Evolutionary conservation across 2,797 vertebrate genomes (phyloP).

Genomic region (Rachycentron canadum): DNA sequence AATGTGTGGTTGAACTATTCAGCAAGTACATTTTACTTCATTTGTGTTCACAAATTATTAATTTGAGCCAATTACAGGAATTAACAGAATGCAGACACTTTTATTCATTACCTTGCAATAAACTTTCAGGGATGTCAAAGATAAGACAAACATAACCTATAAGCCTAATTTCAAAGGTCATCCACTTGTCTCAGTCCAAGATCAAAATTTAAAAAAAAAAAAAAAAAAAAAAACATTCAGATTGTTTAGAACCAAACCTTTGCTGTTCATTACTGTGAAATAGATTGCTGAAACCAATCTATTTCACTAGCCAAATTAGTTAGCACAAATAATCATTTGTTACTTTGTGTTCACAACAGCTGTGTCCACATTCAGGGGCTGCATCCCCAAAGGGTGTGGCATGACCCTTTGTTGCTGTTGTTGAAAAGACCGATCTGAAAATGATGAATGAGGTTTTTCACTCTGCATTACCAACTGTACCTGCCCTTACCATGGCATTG

Average conservation of each 20-base stretch:
- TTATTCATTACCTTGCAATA: neutral
- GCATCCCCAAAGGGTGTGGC: too few species aligned
- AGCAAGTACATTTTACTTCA: neutral
- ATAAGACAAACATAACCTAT: neutral
- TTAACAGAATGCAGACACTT: neutral
- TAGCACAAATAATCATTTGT: neutral
- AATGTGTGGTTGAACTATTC: neutral
- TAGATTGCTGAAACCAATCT: constrained; percentile 11
- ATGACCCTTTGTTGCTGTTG: too few species aligned
- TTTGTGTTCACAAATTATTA: neutral
- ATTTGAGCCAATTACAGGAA: neutral
- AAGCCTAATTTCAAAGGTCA: neutral
- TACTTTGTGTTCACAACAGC: neutral
- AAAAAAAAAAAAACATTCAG: too few species aligned
- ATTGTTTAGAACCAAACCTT: too few species aligned
- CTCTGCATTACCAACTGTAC: too few species aligned
- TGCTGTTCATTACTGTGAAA: too few species aligned
- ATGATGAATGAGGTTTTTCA: too few species aligned
- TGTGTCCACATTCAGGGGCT: too few species aligned
- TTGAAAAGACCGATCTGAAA: too few species aligned
- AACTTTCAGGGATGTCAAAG: neutral
- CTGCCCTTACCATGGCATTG: too few species aligned
- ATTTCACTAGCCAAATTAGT: neutral
- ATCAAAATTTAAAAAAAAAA: too few species aligned
- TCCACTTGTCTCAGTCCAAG: neutral